Base-by-base conservation (phyloP, 2,797 vertebrate species). In the Schizothorax lantsangensis region DNA sequence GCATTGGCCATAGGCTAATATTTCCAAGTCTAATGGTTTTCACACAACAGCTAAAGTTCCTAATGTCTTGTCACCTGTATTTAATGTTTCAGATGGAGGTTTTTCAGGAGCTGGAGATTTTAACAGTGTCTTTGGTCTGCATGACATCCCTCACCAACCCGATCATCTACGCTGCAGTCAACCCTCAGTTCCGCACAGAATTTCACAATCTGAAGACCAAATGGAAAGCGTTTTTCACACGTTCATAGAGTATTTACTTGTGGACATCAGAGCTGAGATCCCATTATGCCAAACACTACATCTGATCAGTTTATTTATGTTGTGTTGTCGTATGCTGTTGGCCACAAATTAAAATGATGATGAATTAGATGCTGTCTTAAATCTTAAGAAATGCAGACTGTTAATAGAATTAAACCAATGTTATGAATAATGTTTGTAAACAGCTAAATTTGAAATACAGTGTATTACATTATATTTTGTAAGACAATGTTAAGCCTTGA, bases 91-190 rank as follows among this genome's bases (percentile, higher is more conserved):
- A 95, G 95, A 86, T 79, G n/a, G 47, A 36, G 40, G 66, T 90
- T 77, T 54, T 88, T 59, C 84, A 64, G 81, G 90, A 95, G 2
- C 12, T 95, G 89, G 93, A 95, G 86, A 88, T 96, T 69, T 91
- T 96, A 82, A 93, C 93, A 0, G 92, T 95, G 74, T 96, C 95
- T 12, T 80, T 96, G 52, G 90, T 94, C 89, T 95, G 95, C 89
- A 85, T 95, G 89, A 95, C 95, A 1, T 96, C 95, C 2, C 88
- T 95, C 72, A 95, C 92, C 30, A 92, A 96, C 90, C 96, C 96
- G 0, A 94, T 96, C 33, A 96, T 94, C 69, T 96, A 96, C 0
- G 96, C 96, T 17, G 95, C 92, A 1, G 95, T 96, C 38, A 96
- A 96, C 89, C 95, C 95, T 79, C 96, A 96, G 87, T 96, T 96